Conservation (phyloP, 1,140 invertebrate genomes). For the Lepidurus apus region DNA sequence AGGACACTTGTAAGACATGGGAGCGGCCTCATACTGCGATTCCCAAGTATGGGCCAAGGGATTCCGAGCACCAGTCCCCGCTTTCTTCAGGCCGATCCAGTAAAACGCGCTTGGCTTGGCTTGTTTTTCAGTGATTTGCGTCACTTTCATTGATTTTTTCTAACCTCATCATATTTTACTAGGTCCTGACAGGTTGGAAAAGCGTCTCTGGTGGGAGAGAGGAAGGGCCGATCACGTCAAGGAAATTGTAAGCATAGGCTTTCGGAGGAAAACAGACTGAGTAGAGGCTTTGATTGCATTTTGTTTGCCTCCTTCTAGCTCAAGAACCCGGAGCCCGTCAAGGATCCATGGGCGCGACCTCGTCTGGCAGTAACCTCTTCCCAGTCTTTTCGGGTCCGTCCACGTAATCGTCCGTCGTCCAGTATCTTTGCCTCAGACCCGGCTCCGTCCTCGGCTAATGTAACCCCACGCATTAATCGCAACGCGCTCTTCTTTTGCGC, state of each 20-base stretch:
- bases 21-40: background rate
- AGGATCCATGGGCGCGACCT: background rate
- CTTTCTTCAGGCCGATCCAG: background rate
- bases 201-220: constrained; percentile 1
- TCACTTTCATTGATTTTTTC: background rate
- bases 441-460: background rate
- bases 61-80: background rate
- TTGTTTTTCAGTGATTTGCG: background rate
- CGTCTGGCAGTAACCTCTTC: background rate
- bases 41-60: background rate
- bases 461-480: background rate
- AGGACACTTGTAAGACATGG: background rate
- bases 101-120: background rate
- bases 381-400: background rate
- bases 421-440: background rate
- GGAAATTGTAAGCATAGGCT: background rate
- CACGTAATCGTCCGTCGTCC: background rate
- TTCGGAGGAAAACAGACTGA: background rate
- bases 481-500: constrained; percentile 18
- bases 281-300: background rate
- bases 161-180: background rate
- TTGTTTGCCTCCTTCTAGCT: background rate
- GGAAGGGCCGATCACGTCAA: constrained; percentile 3
- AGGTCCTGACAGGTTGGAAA: background rate
- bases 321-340: background rate